Conservation (phyloP, 2,797 vertebrate genomes). For the Pyrocephalus nanus region DNA sequence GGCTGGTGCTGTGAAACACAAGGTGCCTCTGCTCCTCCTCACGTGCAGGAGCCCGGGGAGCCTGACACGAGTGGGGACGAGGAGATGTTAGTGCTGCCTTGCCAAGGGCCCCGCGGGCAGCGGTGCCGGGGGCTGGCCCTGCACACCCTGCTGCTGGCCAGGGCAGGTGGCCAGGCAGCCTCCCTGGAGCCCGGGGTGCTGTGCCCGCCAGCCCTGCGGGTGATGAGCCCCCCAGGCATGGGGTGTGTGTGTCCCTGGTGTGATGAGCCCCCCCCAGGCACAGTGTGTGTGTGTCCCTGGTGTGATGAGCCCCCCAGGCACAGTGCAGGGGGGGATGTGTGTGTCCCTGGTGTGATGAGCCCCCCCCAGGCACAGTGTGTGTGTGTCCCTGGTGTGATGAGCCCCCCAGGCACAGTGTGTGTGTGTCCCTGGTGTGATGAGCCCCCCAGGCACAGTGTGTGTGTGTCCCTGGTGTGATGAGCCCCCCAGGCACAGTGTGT, state of each 20-base stretch:
- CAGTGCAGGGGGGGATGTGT: background rate
- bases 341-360: background rate
- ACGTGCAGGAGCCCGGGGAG: accelerated
- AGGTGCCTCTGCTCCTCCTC: background rate
- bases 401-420: background rate
- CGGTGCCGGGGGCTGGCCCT: background rate
- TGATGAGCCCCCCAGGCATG: accelerated
- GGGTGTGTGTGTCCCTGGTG: too few relatives aligned
- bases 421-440: background rate
- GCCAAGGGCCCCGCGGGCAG: background rate
- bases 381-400: too few relatives aligned
- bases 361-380: accelerated
- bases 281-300: background rate
- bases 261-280: accelerated
- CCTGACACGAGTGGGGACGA: background rate
- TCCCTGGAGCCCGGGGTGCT: background rate
- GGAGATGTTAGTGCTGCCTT: background rate
- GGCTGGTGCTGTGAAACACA: background rate
- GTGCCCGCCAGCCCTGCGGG: background rate
- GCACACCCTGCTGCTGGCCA: background rate
- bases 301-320: too few relatives aligned
- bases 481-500: too few relatives aligned
- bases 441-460: background rate
- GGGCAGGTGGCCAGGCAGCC: background rate
- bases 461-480: too few relatives aligned